Percentiles rank a stretch among this genome's conserved stretches.
phyloP scores from a whole-genome alignment of 92 coral and sea anemone genomes.

The Epizoanthus ramosus region DNA sequence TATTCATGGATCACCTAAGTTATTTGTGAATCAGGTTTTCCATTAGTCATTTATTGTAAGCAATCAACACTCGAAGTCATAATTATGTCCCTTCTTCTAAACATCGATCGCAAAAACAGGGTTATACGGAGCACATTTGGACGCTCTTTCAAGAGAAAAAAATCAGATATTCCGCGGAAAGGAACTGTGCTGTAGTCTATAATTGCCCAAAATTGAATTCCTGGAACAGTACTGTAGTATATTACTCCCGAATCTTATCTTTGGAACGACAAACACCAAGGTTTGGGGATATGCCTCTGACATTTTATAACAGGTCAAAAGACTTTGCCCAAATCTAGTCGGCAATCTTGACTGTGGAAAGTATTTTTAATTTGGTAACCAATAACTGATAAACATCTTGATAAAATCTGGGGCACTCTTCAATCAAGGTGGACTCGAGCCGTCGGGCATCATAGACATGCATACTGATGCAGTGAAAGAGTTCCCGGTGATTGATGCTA shows the following conservation, averaged over 20 bases:
- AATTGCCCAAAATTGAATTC: not conserved
- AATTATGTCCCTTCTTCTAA: not conserved
- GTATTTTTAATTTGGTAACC: conserved; percentile 13
- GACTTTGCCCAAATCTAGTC: not conserved
- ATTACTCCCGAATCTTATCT: no score
- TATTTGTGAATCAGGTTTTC: not conserved
- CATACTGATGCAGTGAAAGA: not conserved
- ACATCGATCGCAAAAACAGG: no score
- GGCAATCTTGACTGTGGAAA: conserved; percentile 14
- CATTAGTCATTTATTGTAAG: not conserved
- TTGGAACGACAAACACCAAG: not conserved
- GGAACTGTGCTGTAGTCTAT: no score
- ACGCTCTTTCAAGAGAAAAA: no score
- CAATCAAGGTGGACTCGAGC: not conserved
- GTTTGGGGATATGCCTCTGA: not conserved
- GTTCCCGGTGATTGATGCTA: conserved; percentile 16
- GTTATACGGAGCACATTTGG: no score
- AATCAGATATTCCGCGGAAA: no score
- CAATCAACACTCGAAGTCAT: not conserved
- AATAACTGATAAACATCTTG: conserved; percentile 36
- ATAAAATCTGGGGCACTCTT: conserved; percentile 19
- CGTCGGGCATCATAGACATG: not conserved
- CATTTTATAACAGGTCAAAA: conserved; percentile 5
- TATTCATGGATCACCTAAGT: not conserved
- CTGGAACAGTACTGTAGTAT: no score